phyloP scores from a whole-genome alignment of 30 jellyfish, hydroid and myxozoan species.

The Mastigias papua region DNA sequence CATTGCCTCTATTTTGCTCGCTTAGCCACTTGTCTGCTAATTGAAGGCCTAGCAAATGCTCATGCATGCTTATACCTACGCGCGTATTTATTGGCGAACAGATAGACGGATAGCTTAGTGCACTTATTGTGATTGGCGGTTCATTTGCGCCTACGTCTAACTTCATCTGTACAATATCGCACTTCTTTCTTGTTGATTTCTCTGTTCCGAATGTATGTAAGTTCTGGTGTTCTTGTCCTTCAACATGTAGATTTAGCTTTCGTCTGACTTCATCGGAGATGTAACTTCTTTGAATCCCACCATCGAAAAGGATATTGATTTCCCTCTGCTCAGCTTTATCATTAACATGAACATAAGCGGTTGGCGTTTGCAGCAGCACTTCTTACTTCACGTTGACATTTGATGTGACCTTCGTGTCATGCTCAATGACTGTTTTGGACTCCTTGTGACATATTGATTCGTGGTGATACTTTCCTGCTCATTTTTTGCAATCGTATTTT shows the following conservation, averaged over 20 bases:
- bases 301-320: slow-evolving; percentile 16
- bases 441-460: not conserved
- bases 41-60: slow-evolving; percentile 12
- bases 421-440: not conserved
- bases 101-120: no score
- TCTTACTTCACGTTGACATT: not conserved
- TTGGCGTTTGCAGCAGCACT: not conserved
- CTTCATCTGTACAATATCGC: not conserved
- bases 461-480: not conserved
- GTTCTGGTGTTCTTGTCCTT: not conserved
- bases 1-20: not conserved
- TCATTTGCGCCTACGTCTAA: not conserved
- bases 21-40: slow-evolving; percentile 11
- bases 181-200: slow-evolving; percentile 7
- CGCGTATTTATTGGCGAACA: no score
- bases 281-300: slow-evolving; percentile 35
- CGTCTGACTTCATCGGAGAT: slow-evolving; percentile 32
- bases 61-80: not conserved
- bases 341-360: not conserved
- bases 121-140: not conserved
- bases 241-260: slow-evolving; percentile 1
- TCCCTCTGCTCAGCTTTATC: not conserved
- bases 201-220: slow-evolving; percentile 35
- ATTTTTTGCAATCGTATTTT: not conserved
- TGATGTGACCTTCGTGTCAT: not conserved